Evolutionary conservation across 2,113 vertebrate species (phyloP).

Genomic region (Trichomycterus rosablanca): DNA sequence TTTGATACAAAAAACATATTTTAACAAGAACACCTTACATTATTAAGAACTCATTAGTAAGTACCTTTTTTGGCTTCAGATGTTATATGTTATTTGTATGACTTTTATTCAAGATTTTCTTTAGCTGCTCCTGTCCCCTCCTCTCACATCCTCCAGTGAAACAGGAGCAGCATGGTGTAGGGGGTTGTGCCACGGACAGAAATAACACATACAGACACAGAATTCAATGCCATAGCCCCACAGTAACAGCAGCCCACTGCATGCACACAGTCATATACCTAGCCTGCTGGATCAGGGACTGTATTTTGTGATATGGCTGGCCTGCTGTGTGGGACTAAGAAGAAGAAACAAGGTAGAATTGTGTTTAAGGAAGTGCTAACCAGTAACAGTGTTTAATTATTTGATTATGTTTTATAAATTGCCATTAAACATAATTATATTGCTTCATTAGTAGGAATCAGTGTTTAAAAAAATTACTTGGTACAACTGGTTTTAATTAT

Average conservation of each 20-base stretch:
- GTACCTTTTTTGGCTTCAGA: no score
- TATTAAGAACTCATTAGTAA: no score
- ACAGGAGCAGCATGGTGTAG: slow-evolving; percentile 64
- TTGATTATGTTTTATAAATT: neutral
- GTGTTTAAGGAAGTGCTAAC: neutral
- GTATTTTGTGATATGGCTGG: slow-evolving; percentile 67
- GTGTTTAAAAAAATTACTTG: no score
- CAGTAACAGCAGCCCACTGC: slow-evolving; percentile 43
- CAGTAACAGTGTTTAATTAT: neutral
- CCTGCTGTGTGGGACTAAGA: slow-evolving; percentile 78
- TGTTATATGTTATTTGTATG: no score
- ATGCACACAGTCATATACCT: slow-evolving; percentile 10
- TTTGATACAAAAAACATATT: no score
- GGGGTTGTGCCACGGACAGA: slow-evolving; percentile 71
- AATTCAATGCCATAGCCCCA: slow-evolving; percentile 52
- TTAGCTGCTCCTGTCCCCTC: slow-evolving; percentile 5
- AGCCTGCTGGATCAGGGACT: slow-evolving; percentile 33
- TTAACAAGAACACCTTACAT: no score
- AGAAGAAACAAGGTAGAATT: slow-evolving; percentile 75
- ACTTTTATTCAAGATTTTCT: no score
- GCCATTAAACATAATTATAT: no score
- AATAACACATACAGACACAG: slow-evolving; percentile 65
- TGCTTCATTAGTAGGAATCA: no score
- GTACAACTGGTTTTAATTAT: no score
- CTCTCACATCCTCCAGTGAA: slow-evolving; percentile 51